Base-by-base conservation (phyloP, 2,113 vertebrate genomes). In the Rattus rattus region DNA sequence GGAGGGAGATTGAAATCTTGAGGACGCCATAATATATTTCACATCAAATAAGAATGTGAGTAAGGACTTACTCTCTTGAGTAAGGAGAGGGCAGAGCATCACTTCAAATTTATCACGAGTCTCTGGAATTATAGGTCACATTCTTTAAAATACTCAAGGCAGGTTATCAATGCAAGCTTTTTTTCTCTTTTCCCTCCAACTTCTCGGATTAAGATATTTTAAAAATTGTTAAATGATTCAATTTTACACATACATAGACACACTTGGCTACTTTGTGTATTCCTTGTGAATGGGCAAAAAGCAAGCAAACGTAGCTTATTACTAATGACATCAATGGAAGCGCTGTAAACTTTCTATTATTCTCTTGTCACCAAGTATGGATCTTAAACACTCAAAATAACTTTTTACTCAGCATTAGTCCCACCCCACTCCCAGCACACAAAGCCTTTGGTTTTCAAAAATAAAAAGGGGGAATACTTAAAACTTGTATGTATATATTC, bases 391-490 rank as follows among this genome's bases (percentile, higher is more conserved):
- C 61, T 95, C 85, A 86, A 75, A 73, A 19, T 87, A 83, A 65
- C 79, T 85, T 43, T 97, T 96, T 61, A 97, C 70, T 54, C 76
- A 94, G 76, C 79, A 91, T n/a, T 43, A 43, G 54, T 1, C 28
- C 28, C 19, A 7, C 11, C 49, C 26, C 13, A 36, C 28, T 61
- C 52, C 26, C 26, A 88, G 12, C 89, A 70, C 69, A 92, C 80
- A 39, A 95, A 43, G 47, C 76, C 76, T 91, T 49, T 70, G 80
- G 43, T 94, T 97, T 97, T 76, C 63, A 95, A 97, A 97, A 97
- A 97, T 91, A 96, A 97, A 94, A 96, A 95, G 85, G 90, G 90
- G 81, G 65, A 76, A 95, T 94, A 92, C 87, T 97, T 97, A 79
- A 19, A 89, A 80, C 76, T 90, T 97, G 59, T 84, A 95, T 76